Evolutionary conservation across 2,888 invertebrate genomes (phyloP), one percentile per base, ranked within the genome.

Genomic region (Zygaena filipendulae): DNA sequence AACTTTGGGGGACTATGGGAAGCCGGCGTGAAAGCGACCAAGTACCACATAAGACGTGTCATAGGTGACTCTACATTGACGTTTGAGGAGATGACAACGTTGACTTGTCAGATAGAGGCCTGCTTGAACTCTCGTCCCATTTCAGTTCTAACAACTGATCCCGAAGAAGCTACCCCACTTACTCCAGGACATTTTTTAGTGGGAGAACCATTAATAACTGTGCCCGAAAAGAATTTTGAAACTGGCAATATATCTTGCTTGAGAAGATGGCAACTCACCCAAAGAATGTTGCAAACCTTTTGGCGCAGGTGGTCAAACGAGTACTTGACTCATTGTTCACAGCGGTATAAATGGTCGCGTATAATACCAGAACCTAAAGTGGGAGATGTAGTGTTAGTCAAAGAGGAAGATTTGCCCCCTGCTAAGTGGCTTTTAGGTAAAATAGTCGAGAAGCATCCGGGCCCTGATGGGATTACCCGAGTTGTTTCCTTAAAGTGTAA

Each of bases 1-100:
- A 38, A 40, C 20, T 42, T 40, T 25, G 40, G 40, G 2, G 39
- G 43, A 9, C 18, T 43, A 3, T 47, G 43, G 46, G 46, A 47
- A 23, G 36, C 42, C 4, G 42, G 38, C 3, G 30, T 45, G 2
- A 35, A 27, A 6, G 40, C 30, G 3, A 22, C 25, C 1, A 42
- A 42, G 13, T 13, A 23, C 9, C 43, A 43, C 11, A 11, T 36
- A 2, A 33, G 14, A 8, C 18, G 38, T 7, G 20, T 35, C 0
- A 27, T 42, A 3, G 38, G 36, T 5, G 21, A 28, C 7, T 13
- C 27, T 1, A 39, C 33, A 1, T 23, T 42, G 1, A 40, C 40
- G 3, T 40, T 29, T 11, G 38, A 39, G 11, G 38, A 42, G 23
- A 21, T 39, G 11, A 14, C 31, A 5, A 42, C 38, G 1, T 23